Evolutionary conservation across 2,888 invertebrate genomes (phyloP).

Genomic region (Alcis repandata): DNA sequence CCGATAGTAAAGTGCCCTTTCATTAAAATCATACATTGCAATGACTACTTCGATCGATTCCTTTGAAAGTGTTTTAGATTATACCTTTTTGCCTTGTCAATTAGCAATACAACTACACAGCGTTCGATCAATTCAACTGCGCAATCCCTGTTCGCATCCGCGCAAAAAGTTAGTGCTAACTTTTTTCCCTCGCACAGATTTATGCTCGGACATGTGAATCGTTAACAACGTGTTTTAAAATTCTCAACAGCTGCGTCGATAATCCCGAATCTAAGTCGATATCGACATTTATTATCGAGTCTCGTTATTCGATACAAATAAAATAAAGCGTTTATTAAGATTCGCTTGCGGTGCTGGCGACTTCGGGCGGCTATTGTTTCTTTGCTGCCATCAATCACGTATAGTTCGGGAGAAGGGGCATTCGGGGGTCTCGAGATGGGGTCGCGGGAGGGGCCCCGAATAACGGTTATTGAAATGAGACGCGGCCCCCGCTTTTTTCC

Average conservation of each 20-base stretch:
- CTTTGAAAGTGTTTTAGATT: conserved; percentile 31
- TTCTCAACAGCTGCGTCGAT: conserved; percentile 70
- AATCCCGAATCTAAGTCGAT: conserved; percentile 78
- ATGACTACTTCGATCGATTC: conserved; percentile 25
- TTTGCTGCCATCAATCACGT: conserved; percentile 82
- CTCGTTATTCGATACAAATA: conserved; percentile 82
- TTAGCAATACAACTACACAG: conserved; percentile 45
- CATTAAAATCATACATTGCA: conserved; percentile 32
- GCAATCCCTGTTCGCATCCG: conserved; percentile 39
- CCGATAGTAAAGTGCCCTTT: conserved; percentile 17
- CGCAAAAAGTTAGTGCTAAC: conserved; percentile 47
- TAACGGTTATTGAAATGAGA: conserved; percentile 87
- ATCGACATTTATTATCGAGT: conserved; percentile 79
- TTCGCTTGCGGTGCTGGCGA: conserved; percentile 79
- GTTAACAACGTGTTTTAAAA: conserved; percentile 63
- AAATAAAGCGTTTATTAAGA: conserved; percentile 86
- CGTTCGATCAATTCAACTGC: conserved; percentile 43
- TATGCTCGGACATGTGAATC: conserved; percentile 54
- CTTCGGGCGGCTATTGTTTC: conserved; percentile 82
- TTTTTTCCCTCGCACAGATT: conserved; percentile 48
- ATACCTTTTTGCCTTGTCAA: conserved; percentile 39
- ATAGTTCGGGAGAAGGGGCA: conserved; percentile 66
- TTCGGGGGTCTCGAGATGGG: conserved; percentile 50
- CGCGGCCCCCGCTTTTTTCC: conserved; percentile 83
- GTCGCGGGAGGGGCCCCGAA: conserved; percentile 65